phyloP scores from a whole-genome alignment of 2,113 vertebrate species.

The Neotoma lepida region DNA sequence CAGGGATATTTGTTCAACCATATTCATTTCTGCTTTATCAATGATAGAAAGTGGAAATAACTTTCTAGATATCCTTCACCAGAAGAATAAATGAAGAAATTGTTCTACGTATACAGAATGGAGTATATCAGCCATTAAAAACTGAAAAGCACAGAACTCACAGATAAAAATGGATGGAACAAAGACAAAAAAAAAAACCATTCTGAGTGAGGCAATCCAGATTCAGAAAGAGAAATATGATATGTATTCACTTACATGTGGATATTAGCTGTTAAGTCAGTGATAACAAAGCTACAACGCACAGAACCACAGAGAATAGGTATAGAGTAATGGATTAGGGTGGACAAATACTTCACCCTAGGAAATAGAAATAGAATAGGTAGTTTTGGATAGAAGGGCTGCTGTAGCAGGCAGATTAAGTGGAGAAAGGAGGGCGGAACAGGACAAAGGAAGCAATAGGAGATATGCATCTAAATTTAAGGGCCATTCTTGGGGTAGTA shows the following conservation, averaged over 20 bases:
- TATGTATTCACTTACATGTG: background rate
- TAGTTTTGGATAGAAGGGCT: background rate
- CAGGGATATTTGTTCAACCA: background rate
- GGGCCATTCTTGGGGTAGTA: background rate
- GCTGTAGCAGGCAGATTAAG: background rate
- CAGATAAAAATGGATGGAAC: background rate
- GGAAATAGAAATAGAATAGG: background rate
- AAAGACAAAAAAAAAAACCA: background rate
- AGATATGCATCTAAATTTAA: background rate
- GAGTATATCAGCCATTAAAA: background rate
- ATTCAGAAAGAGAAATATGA: background rate
- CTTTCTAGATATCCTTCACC: background rate
- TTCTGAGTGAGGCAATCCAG: background rate
- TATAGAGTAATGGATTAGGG: background rate
- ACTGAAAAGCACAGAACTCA: background rate
- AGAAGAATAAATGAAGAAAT: background rate
- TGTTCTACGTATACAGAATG: background rate
- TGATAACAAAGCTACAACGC: background rate
- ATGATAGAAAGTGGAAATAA: background rate
- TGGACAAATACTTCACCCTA: background rate
- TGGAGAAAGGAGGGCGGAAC: background rate
- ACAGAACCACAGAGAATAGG: background rate
- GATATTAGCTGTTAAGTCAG: background rate
- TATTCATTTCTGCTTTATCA: background rate
- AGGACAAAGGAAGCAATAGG: background rate